Percentiles rank a stretch among this genome's conserved stretches.
Conservation (phyloP, 2,797 vertebrate species). For the Okamejei kenojei region DNA sequence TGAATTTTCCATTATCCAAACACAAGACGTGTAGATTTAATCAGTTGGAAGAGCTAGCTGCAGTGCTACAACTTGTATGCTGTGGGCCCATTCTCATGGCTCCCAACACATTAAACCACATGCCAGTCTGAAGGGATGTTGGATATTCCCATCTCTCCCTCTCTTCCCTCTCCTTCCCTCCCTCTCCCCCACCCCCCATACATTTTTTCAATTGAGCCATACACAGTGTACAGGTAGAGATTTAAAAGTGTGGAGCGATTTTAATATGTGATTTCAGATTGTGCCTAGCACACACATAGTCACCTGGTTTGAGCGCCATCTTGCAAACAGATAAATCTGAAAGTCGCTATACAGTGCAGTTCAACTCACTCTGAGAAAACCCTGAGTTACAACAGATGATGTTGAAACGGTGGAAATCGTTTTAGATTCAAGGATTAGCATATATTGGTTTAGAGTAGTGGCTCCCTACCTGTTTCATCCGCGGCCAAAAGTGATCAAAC, state of each 20-base stretch:
- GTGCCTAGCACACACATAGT: too few relatives aligned
- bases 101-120: neutral
- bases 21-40: neutral
- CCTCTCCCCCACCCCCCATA: too few relatives aligned
- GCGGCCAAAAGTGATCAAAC: too few relatives aligned
- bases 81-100: too few relatives aligned
- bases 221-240: too few relatives aligned
- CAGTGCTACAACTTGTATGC: neutral
- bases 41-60: neutral
- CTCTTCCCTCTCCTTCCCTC: too few relatives aligned
- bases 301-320: too few relatives aligned
- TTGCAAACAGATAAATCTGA: constrained; percentile 1
- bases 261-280: too few relatives aligned
- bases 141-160: neutral
- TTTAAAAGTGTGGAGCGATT: too few relatives aligned
- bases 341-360: neutral
- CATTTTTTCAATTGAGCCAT: too few relatives aligned
- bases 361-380: neutral
- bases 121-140: neutral
- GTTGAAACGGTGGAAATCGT: neutral
- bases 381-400: neutral
- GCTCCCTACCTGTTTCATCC: too few relatives aligned
- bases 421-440: neutral
- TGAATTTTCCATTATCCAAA: neutral
- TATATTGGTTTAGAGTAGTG: too few relatives aligned